Evolutionary conservation across 2,888 invertebrate species (phyloP).

Genomic region (Zygaena filipendulae): DNA sequence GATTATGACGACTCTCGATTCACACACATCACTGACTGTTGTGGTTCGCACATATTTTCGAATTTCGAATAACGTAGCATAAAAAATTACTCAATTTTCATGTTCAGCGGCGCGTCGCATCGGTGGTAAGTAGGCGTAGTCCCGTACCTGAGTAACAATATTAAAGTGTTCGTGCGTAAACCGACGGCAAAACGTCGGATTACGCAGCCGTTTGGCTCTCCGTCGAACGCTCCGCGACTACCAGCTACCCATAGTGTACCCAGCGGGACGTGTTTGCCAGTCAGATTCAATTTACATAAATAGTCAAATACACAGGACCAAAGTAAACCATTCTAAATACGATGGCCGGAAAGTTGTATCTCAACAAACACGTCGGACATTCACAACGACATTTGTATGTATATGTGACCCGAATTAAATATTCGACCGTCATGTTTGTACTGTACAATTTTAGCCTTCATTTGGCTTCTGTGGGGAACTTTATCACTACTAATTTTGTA

Average conservation of each 20-base stretch:
- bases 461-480: constrained; percentile 35
- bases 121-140: too few relatives aligned
- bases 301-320: constrained; percentile 49
- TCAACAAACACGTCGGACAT: constrained; percentile 52
- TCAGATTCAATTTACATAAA: constrained; percentile 57
- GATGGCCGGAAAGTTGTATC: constrained; percentile 58
- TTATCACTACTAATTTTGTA: constrained; percentile 41
- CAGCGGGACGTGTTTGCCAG: constrained; percentile 27
- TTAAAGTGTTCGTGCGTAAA: too few relatives aligned
- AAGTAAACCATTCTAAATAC: constrained; percentile 55
- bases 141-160: too few relatives aligned
- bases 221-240: constrained; percentile 9
- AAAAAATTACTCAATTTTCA: too few relatives aligned
- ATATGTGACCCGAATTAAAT: constrained; percentile 65
- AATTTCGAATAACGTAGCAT: too few relatives aligned
- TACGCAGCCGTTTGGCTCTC: constrained; percentile 20
- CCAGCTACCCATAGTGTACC: constrained; percentile 23
- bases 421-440: constrained; percentile 37
- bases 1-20: too few relatives aligned
- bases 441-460: constrained; percentile 33
- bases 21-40: too few relatives aligned
- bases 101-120: too few relatives aligned
- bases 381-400: constrained; percentile 42
- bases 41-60: too few relatives aligned
- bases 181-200: too few relatives aligned